These are phyloP conservation scores for Ictalurus punctatus DNA, from an alignment of 2,113 vertebrate genomes.

Conservation along the genomic window DNA sequence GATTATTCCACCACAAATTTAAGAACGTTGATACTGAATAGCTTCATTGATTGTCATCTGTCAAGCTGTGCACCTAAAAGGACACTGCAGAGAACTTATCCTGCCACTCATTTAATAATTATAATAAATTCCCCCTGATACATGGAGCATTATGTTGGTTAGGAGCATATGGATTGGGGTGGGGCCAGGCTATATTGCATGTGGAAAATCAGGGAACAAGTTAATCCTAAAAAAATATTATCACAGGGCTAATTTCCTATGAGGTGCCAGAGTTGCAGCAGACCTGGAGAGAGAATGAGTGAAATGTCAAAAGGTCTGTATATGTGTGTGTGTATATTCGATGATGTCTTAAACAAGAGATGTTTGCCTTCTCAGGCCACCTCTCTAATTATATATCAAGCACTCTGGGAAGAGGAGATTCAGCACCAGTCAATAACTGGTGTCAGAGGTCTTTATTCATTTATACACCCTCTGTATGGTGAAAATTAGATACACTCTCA, in stretches of 20 bases:
- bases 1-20: background rate
- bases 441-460: conserved; percentile 45
- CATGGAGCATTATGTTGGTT: conserved; percentile 38
- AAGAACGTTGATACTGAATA: conserved; percentile 23
- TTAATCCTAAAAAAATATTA: conserved; percentile 89
- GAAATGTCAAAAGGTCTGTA: conserved; percentile 69
- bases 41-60: conserved; percentile 45
- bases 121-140: conserved; percentile 68
- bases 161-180: background rate
- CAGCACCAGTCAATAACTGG: conserved; percentile 51
- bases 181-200: background rate
- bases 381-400: conserved; percentile 63
- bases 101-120: conserved; percentile 70
- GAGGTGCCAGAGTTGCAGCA: conserved; percentile 71
- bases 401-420: conserved; percentile 56
- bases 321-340: conserved; percentile 63
- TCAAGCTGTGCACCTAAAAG: conserved; percentile 53
- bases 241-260: conserved; percentile 85
- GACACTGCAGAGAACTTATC: conserved; percentile 60
- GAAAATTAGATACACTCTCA: conserved; percentile 43
- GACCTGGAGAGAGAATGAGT: conserved; percentile 76
- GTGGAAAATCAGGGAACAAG: background rate
- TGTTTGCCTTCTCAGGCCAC: conserved; percentile 74
- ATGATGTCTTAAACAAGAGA: conserved; percentile 65
- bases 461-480: conserved; percentile 38